phyloP scores from a whole-genome alignment of 2,888 invertebrate species.

The Netelia fuscicornis region DNA sequence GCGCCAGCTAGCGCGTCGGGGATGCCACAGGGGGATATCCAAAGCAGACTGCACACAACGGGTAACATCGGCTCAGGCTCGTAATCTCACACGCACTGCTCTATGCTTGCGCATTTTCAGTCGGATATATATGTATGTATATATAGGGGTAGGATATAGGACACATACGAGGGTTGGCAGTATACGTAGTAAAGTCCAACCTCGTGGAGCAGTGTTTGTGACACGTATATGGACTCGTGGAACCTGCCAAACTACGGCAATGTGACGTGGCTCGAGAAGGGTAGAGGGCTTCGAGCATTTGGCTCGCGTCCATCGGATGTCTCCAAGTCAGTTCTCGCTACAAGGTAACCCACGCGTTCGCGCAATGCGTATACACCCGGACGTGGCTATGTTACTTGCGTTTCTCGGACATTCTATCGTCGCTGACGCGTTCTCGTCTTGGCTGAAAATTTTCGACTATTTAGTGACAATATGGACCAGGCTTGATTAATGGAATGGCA shows the following conservation, averaged over 20 bases:
- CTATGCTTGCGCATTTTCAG: not conserved
- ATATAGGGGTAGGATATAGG: not conserved
- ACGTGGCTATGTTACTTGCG: not conserved
- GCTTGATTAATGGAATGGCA: too few species aligned
- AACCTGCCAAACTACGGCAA: constrained; percentile 28
- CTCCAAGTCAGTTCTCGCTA: constrained; percentile 19
- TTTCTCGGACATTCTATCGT: not conserved
- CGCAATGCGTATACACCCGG: constrained; percentile 35
- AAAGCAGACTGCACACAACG: constrained; percentile 30
- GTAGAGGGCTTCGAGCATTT: constrained; percentile 69
- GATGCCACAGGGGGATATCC: constrained; percentile 18
- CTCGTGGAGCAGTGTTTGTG: constrained; percentile 21
- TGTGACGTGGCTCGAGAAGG: constrained; percentile 53
- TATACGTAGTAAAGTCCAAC: constrained; percentile 4
- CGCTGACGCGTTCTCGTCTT: too few species aligned
- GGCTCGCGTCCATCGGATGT: constrained; percentile 76
- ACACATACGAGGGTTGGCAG: not conserved
- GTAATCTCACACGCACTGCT: constrained; percentile 5
- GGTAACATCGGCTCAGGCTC: constrained; percentile 35
- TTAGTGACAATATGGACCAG: too few species aligned
- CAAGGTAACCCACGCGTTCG: constrained; percentile 41
- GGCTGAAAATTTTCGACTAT: too few species aligned
- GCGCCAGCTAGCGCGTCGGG: not conserved
- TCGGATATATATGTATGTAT: not conserved
- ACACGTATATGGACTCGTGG: constrained; percentile 30